Evolutionary conservation across 1,140 invertebrate genomes (phyloP).

Genomic region (Drosophila littoralis): DNA sequence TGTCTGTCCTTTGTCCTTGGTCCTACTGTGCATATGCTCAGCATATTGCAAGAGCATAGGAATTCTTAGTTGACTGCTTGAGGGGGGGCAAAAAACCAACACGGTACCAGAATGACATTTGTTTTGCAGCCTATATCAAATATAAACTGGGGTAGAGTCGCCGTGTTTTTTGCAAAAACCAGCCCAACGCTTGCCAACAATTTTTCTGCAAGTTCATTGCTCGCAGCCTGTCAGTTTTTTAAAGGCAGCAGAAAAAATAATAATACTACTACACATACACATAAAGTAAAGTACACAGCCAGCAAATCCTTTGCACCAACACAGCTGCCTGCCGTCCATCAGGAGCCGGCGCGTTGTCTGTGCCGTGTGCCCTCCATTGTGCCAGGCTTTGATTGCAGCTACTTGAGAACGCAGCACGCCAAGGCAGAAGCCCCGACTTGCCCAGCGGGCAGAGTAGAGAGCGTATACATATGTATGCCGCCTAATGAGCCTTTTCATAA

Average conservation of each 20-base stretch:
- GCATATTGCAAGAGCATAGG: slow-evolving; percentile 53
- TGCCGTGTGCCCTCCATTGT: slow-evolving; percentile 47
- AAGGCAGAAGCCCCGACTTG: slow-evolving; percentile 41
- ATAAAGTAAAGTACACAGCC: slow-evolving; percentile 10
- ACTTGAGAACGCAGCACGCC: slow-evolving; percentile 56
- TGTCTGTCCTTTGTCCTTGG: slow-evolving; percentile 40
- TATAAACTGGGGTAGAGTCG: slow-evolving; percentile 26
- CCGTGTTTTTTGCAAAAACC: slow-evolving; percentile 29
- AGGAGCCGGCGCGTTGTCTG: slow-evolving; percentile 35
- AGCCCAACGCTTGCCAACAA: slow-evolving; percentile 35
- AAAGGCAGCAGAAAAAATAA: background rate
- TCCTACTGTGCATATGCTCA: slow-evolving; percentile 62
- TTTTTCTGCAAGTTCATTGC: slow-evolving; percentile 65
- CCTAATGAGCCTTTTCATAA: slow-evolving; percentile 63
- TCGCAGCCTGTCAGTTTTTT: slow-evolving; percentile 26
- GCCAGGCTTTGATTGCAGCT: slow-evolving; percentile 65
- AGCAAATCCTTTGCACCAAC: slow-evolving; percentile 67
- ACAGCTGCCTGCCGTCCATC: slow-evolving; percentile 55
- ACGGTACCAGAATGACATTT: slow-evolving; percentile 56
- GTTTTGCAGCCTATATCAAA: slow-evolving; percentile 44
- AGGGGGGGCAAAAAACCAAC: slow-evolving; percentile 7
- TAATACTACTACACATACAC: background rate
- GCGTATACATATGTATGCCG: no score
- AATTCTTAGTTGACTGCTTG: slow-evolving; percentile 47
- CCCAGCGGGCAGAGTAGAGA: background rate